Conservation (phyloP, 2,113 vertebrate species). For the Scophthalmus maximus region DNA sequence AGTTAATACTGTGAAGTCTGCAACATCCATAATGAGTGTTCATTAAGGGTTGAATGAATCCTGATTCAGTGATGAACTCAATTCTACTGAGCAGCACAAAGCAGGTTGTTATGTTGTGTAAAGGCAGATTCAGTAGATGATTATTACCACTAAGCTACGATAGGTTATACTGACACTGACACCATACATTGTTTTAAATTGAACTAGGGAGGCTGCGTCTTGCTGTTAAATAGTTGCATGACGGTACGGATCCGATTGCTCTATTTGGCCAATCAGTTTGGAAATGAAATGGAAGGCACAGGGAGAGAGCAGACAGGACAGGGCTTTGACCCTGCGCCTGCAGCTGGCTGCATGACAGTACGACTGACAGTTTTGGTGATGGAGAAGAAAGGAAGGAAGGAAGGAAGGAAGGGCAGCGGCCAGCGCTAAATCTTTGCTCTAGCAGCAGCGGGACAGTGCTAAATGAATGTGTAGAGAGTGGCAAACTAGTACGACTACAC, state of each 20-base stretch:
- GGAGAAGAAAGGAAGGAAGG: slow-evolving; percentile 24
- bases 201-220: slow-evolving; percentile 33
- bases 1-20: slow-evolving; percentile 31
- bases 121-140: slow-evolving; percentile 42
- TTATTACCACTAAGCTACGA: slow-evolving; percentile 41
- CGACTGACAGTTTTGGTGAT: slow-evolving; percentile 48
- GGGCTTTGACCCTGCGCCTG: slow-evolving; percentile 48
- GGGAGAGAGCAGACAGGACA: slow-evolving; percentile 59
- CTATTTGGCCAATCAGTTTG: slow-evolving; percentile 43
- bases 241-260: neutral
- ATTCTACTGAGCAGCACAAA: slow-evolving; percentile 34
- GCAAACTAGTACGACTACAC: slow-evolving; percentile 41
- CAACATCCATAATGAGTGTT: slow-evolving; percentile 4
- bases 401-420: slow-evolving; percentile 63
- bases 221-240: slow-evolving; percentile 15
- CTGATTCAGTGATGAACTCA: slow-evolving; percentile 31
- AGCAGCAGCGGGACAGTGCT: slow-evolving; percentile 64
- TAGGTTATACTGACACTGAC: slow-evolving; percentile 34
- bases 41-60: slow-evolving; percentile 39
- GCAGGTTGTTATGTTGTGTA: slow-evolving; percentile 42
- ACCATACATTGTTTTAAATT: slow-evolving; percentile 40
- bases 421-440: slow-evolving; percentile 75
- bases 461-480: slow-evolving; percentile 35
- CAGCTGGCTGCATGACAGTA: slow-evolving; percentile 52
- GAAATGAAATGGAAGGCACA: slow-evolving; percentile 76